phyloP scores from a whole-genome alignment of 2,113 vertebrate species.

The Motacilla tschutschensis region DNA sequence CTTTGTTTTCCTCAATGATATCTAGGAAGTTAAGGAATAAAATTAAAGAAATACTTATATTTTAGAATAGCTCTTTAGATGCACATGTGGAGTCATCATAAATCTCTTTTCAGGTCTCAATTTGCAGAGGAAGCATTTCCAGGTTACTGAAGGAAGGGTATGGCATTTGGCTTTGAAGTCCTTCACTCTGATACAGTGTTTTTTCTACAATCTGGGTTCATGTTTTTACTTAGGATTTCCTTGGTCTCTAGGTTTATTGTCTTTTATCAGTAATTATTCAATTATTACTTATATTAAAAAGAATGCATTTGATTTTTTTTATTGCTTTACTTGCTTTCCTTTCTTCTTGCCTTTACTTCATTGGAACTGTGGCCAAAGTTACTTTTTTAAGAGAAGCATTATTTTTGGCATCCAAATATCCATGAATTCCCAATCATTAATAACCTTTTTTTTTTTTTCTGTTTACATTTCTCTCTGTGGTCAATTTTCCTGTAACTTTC shows the following conservation, averaged over 20 bases:
- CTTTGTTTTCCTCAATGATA: background rate
- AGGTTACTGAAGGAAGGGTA: background rate
- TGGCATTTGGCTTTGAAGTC: background rate
- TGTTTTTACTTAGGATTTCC: background rate
- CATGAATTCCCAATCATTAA: background rate
- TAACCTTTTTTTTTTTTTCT: background rate
- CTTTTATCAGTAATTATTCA: background rate
- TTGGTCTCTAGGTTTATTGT: background rate
- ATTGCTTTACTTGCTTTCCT: background rate
- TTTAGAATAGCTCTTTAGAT: background rate
- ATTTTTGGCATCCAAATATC: background rate
- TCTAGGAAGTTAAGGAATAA: background rate
- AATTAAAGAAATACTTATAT: background rate
- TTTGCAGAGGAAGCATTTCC: background rate
- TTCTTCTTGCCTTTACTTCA: background rate
- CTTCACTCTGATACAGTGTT: background rate
- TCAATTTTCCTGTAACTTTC: background rate
- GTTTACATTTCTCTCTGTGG: background rate
- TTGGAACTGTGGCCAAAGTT: background rate
- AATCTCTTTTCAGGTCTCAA: rapidly evolving
- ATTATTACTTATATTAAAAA: background rate
- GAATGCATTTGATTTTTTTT: background rate
- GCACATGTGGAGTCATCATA: background rate
- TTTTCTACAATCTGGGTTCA: background rate
- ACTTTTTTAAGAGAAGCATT: background rate